Base-by-base conservation (phyloP, 2,888 invertebrate species). In the Ferdinandea cuprea region DNA sequence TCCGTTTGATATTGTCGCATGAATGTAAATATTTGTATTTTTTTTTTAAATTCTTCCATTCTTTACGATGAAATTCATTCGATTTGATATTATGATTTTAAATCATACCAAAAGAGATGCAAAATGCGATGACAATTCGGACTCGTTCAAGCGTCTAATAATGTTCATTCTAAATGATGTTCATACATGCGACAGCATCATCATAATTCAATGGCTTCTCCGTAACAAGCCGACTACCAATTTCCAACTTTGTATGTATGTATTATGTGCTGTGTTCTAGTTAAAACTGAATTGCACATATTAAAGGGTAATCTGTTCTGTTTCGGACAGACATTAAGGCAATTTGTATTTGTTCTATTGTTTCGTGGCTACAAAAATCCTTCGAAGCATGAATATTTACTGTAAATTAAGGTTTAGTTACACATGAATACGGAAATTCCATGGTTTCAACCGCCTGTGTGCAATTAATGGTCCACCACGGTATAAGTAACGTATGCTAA, bases 391-490 rank as follows among this genome's bases (percentile, higher is more conserved):
- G 58, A 50, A 58, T 74, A 66, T 74, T 74, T 66, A 44, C 74
- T 66, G 48, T 66, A 74, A 74, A n/a, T n/a, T n/a, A n/a, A n/a
- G n/a, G n/a, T n/a, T 66, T 66, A 74, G 58, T 66, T 25, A 2
- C 5, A 5, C 25, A 66, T 66, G 66, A 50, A 56, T 59, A 32
- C 73, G 48, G n/a, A 59, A 52, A 40, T 66, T 66, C 28, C 40
- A 59, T 35, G 32, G 42, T 50, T 50, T 32, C 74, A 48, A 44
- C 48, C 65, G 73, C 37, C 56, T 37, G 56, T 65, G 65, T 21
- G 28, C 46, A 74, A 74, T 74, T 74, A 74, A 74, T 73, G 50
- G 65, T 56, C 40, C 37, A 50, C 73, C 56, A 74, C 65, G 65
- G 73, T 63, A 56, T 65, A 48, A 40, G 40, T 6, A 65, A 63